Evolutionary conservation across 2,797 vertebrate genomes (phyloP), one percentile per base, ranked within the genome.

Genomic region (Sebastes oblongus): DNA sequence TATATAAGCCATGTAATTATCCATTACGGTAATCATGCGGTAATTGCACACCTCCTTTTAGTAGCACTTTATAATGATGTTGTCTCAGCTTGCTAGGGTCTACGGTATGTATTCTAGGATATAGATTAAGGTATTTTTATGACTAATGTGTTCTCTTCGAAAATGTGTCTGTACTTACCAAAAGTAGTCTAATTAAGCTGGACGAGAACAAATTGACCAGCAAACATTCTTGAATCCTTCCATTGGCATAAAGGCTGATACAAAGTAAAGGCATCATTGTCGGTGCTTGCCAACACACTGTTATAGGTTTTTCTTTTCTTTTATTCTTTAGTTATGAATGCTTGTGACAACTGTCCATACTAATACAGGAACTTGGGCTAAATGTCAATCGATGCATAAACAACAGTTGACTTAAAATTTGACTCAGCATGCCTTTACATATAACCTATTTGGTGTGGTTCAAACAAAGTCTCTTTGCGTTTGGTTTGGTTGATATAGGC

Each of bases 1-100:
- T 56, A 72, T 30, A 55, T 24, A n/a, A 72, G 13, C 12, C 25
- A 30, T 71, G 12, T 68, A 42, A 79, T 32, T 34, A 86, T 76
- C 52, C 36, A 52, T 29, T 18, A 42, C 2, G 4, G 29, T 77
- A 72, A 72, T 72, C 66, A 65, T 11, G 10, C 54, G 34, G 66
- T 70, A 66, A 81, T 80, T 73, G 34, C 34, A 71, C 20, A 29
- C 39, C 34, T 66, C 42, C 20, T 59, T 56, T 54, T 14, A 1
- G 11, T 5, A 8, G 18, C 1, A 24, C 12, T 54, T 69, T 25
- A 46, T 14, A 36, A 11, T 8, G 34, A 30, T 3, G 4, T 39
- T 46, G 25, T 24, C 25, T 54, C 66, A 75, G 52, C 22, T 68
- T 14, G 2, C 32, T 10, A 11, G 2, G n/a, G 50, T 54, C 20